Evolutionary conservation across 1,140 invertebrate species (phyloP), one percentile per base, ranked within the genome.

Genomic region (Caenorhabditis brenneri): DNA sequence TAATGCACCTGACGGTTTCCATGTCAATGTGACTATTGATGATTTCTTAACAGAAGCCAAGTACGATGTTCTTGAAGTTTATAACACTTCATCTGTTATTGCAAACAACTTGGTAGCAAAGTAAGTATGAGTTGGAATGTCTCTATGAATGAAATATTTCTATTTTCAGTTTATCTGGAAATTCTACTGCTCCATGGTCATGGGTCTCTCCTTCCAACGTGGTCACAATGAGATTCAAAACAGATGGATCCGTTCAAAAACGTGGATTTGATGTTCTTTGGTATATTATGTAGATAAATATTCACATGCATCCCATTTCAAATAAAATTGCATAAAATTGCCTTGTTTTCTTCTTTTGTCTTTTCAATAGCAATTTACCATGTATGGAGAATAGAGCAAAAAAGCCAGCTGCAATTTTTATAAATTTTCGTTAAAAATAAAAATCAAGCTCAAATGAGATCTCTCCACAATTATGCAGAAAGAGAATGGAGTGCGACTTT

Each of bases 141-240:
- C 24, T 5, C 4, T 16, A 19, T 24, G 19, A 65, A 0, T 5
- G 29, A 4, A 29, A 27, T 27, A n/a, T 16, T 33, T 2, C 3
- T 58, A 22, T 42, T 74, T 74, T 74, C 65, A 74, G 65, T n/a
- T 19, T 74, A 16, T 42, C 65, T 9, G 65, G 65, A 27, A 46
- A 74, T 15, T 12, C 65, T 1, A 42, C 29, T 5, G 65, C 36
- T 15, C 33, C 36, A 7, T 74, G 65, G 65, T 33, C 9, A 0
- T 74, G 65, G 65, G 27, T 74, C 0, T 74, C 65, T 42, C 65
- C 33, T 0, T 10, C 10, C n/a, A 74, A 24, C 10, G 16, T 19
- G 9, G 65, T 74, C 36, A 74, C 65, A 15, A 74, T 74, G 65
- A 39, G 65, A 74, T 74, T 74, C 65, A 39, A 31, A 74, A 36